phyloP scores from a whole-genome alignment of 2,888 invertebrate species.

The Sicus ferrugineus region DNA sequence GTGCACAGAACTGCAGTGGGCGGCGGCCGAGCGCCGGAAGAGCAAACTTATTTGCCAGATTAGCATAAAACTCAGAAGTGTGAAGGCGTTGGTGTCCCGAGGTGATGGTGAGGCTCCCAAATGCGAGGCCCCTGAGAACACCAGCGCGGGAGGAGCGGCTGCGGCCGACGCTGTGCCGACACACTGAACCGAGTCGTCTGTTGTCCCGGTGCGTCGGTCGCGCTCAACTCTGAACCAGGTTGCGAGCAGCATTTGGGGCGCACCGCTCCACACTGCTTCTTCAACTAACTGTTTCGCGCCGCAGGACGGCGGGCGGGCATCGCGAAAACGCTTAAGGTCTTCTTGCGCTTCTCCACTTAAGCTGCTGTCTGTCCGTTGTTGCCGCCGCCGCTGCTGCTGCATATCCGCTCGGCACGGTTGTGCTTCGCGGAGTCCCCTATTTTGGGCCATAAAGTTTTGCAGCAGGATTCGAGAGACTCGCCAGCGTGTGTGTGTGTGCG shows the following conservation, averaged over 20 bases:
- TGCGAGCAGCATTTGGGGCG: background rate
- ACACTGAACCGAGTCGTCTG: background rate
- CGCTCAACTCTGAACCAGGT: background rate
- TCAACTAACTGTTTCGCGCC: no score
- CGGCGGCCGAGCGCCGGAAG: background rate
- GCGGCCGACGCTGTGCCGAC: background rate
- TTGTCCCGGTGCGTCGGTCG: background rate
- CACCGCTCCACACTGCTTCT: no score
- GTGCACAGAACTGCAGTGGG: background rate
- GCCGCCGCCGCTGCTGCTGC: conserved; percentile 1
- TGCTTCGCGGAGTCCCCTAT: background rate
- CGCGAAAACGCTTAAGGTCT: conserved; percentile 2
- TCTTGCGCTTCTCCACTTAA: conserved; percentile 13
- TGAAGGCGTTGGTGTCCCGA: background rate
- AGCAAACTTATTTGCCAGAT: conserved; percentile 17
- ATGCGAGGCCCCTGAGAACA: background rate
- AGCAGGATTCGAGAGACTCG: background rate
- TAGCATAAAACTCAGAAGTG: conserved; percentile 18
- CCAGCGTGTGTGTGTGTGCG: background rate
- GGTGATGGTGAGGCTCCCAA: background rate
- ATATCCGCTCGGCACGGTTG: background rate
- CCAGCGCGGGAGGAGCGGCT: background rate
- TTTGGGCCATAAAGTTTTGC: conserved; percentile 10
- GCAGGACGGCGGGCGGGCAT: background rate
- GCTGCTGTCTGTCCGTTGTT: conserved; percentile 20